Evolutionary conservation across 2,888 invertebrate species (phyloP).

Genomic region (Pherbina coryleti): DNA sequence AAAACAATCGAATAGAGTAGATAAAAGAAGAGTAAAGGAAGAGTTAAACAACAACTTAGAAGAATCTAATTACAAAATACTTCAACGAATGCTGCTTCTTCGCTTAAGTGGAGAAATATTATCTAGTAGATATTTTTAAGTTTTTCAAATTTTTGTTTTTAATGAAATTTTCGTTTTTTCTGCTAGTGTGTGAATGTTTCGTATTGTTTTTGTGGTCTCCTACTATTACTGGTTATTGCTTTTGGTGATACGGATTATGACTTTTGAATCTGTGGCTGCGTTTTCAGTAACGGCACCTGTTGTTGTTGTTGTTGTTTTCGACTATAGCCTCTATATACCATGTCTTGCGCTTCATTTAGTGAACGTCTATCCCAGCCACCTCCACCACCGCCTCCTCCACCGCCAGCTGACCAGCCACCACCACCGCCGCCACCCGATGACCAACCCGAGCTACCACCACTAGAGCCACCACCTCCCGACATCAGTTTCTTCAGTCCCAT

Average conservation of each 20-base stretch:
- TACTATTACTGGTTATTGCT: background rate
- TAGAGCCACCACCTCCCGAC: slow-evolving; percentile 73
- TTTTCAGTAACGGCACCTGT: slow-evolving; percentile 26
- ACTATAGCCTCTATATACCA: slow-evolving; percentile 80
- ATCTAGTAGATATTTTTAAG: slow-evolving; percentile 46
- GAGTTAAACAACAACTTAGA: slow-evolving; percentile 30
- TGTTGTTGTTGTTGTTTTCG: slow-evolving; percentile 64
- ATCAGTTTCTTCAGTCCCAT: slow-evolving; percentile 86
- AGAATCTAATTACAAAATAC: slow-evolving; percentile 56
- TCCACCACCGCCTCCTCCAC: slow-evolving; percentile 73
- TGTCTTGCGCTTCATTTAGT: slow-evolving; percentile 73
- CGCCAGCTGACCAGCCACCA: slow-evolving; percentile 68
- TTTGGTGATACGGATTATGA: slow-evolving; percentile 38
- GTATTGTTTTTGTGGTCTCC: background rate
- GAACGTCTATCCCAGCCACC: slow-evolving; percentile 82
- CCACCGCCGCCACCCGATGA: slow-evolving; percentile 70
- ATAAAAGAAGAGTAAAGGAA: background rate
- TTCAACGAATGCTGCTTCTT: background rate
- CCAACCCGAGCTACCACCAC: slow-evolving; percentile 70
- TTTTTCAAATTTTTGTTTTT: background rate
- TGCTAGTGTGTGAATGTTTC: slow-evolving; percentile 4
- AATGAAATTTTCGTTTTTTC: background rate
- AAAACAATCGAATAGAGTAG: background rate
- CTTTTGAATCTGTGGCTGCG: slow-evolving; percentile 41
- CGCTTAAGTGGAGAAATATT: slow-evolving; percentile 15